phyloP scores from a whole-genome alignment of 1,140 invertebrate species.

The Branchinecta lynchi region DNA sequence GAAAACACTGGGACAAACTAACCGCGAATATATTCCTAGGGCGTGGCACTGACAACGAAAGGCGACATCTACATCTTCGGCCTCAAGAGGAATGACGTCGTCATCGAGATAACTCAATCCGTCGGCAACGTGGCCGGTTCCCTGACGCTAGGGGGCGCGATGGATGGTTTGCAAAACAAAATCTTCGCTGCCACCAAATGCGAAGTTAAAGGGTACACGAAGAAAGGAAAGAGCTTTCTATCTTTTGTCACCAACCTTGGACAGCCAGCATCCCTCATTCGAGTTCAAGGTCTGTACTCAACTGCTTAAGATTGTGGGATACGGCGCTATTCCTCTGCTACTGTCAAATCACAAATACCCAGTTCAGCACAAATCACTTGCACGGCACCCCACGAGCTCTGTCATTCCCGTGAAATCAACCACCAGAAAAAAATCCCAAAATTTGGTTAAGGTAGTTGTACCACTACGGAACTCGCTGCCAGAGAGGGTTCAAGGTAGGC shows the following conservation, averaged over 20 bases:
- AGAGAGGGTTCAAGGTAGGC: too few species aligned
- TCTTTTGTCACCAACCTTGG: not conserved
- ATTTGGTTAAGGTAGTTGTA: too few species aligned
- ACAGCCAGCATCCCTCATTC: not conserved
- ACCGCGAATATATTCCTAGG: not conserved
- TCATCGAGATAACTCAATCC: not conserved
- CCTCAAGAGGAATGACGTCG: not conserved
- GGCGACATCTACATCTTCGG: not conserved
- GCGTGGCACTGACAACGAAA: not conserved
- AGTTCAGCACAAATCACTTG: too few species aligned
- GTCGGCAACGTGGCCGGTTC: not conserved
- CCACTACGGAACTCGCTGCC: too few species aligned
- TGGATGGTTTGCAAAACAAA: not conserved
- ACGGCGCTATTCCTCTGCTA: too few species aligned
- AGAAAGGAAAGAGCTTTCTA: slow-evolving; percentile 7
- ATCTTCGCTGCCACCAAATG: not conserved
- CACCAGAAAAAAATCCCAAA: too few species aligned
- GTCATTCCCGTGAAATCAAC: too few species aligned
- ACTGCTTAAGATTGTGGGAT: too few species aligned
- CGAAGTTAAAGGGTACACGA: not conserved
- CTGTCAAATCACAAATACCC: too few species aligned
- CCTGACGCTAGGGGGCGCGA: not conserved
- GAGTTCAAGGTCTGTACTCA: not conserved
- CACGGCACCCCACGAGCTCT: too few species aligned
- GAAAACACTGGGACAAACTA: too few species aligned